These are phyloP conservation scores for Drosophila biarmipes DNA, from an alignment of 1,140 invertebrate species.

Conservation along the genomic window DNA sequence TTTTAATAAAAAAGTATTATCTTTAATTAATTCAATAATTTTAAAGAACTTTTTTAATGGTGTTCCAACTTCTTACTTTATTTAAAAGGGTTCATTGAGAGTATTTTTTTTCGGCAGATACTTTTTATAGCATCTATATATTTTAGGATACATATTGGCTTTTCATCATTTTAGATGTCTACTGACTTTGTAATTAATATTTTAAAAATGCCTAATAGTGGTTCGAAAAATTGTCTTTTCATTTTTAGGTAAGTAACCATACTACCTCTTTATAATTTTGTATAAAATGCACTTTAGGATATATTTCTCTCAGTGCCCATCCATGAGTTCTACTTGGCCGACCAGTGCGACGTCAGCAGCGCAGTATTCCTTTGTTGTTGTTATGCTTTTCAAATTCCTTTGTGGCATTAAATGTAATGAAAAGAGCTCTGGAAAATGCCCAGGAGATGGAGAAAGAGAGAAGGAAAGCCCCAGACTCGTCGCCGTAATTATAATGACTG, in stretches of 20 bases:
- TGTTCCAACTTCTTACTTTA: no score
- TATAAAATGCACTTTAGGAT: not conserved
- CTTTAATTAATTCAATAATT: not conserved
- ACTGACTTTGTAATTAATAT: no score
- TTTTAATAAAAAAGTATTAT: no score
- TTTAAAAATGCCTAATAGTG: no score
- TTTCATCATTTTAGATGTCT: no score
- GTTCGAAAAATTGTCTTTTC: no score
- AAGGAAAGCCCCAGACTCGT: slow-evolving; percentile 42
- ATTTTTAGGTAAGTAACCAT: no score
- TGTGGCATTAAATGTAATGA: slow-evolving; percentile 82
- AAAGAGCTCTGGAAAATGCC: slow-evolving; percentile 75
- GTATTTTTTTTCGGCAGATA: no score
- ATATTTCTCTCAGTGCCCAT: slow-evolving; percentile 17
- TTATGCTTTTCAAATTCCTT: slow-evolving; percentile 81
- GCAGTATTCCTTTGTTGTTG: slow-evolving; percentile 61
- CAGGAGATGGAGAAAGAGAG: slow-evolving; percentile 14
- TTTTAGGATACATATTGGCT: no score
- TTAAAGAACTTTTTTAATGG: no score
- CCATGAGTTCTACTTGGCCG: slow-evolving; percentile 50
- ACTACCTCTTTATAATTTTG: not conserved
- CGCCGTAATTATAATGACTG: slow-evolving; percentile 76
- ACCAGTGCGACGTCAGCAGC: slow-evolving; percentile 47
- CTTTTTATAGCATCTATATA: no score
- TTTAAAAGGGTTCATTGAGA: no score